Evolutionary conservation across 2,888 invertebrate genomes (phyloP), one percentile per base, ranked within the genome.

Genomic region (Meloe dianella): DNA sequence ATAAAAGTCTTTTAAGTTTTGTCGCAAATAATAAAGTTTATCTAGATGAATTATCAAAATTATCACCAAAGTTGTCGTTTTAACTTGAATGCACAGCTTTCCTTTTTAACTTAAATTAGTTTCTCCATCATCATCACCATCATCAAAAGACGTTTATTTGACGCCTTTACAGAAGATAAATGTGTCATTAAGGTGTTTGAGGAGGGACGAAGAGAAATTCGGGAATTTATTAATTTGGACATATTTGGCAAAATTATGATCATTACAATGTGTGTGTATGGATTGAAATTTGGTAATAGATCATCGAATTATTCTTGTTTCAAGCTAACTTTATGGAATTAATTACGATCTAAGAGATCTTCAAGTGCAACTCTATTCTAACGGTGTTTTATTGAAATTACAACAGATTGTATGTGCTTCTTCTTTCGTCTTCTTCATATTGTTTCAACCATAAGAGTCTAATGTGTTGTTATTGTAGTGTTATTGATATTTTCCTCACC

Each of bases 21-120:
- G 4, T 54, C 54, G 6, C 54, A 54, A 54, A 54, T 54, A 54
- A 54, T 54, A 35, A 30, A 17, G 54, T 54, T n/a, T 64, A 65
- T 67, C 64, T 61, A 61, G 63, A 38, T 30, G 54, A 47, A 61
- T 67, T 61, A 67, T 64, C 64, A 67, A 61, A 67, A 64, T 67
- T 61, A 67, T 63, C 67, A 60, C 60, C 24, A 60, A 47, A 54
- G 47, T 47, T 1, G 17, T 47, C 8, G 6, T 47, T 66, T 60
- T 60, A 60, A 63, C 51, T 63, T 63, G 62, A 59, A 63, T 68
- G 68, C 65, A 65, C 68, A 65, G 58, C 62, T 65, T 68, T 65
- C 60, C 56, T 41, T 41, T 41, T 54, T 68, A 65, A 68, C 63
- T 68, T 62, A 68, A 65, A 68, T 68, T 68, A 65, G 47, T 68